Base-by-base conservation (phyloP, 2,888 invertebrate species). In the Macrophya annulata region DNA sequence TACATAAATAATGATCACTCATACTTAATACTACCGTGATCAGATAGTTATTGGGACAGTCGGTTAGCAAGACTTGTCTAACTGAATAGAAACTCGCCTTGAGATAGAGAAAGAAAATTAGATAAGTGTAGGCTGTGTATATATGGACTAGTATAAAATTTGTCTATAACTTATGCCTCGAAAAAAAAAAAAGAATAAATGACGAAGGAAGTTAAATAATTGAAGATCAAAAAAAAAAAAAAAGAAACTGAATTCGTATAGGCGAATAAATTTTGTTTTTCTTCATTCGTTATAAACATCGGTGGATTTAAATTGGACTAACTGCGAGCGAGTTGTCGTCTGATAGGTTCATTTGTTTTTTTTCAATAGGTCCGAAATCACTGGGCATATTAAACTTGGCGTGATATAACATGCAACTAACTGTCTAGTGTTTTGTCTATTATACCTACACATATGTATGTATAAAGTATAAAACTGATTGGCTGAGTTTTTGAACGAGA, bases 11-110 rank as follows among this genome's bases (percentile, higher is more conserved):
- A 43, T 81, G 62, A 83, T 68, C 43, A 48, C 9, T 65, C 25
- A n/a, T 15, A 43, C 45, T 45, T 25, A 72, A 43, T 21, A 31
- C 31, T 31, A 40, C 21, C 72, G 68, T 31, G 37, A 68, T 62
- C 51, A 21, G 12, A 76, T 25, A 81, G 43, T 81, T 83, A 83
- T 83, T 83, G 83, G 83, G 68, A 83, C 83, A 68, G 48, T 17
- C 45, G 83, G 45, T 83, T 83, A 83, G 83, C 83, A 83, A 45
- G 51, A 71, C 65, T 68, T 17, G 25, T 83, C 83, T 83, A 83
- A 83, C 68, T 83, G 51, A n/a, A 48, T 74, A 25, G 21, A n/a
- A 10, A 77, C 55, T 77, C 37, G 51, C 77, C 77, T 77, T 55
- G 77, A 77, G 51, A 77, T 21, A 55, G 76, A 55, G 76, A 77